Evolutionary conservation across 2,113 vertebrate genomes (phyloP).

Genomic region (Oxyura jamaicensis): DNA sequence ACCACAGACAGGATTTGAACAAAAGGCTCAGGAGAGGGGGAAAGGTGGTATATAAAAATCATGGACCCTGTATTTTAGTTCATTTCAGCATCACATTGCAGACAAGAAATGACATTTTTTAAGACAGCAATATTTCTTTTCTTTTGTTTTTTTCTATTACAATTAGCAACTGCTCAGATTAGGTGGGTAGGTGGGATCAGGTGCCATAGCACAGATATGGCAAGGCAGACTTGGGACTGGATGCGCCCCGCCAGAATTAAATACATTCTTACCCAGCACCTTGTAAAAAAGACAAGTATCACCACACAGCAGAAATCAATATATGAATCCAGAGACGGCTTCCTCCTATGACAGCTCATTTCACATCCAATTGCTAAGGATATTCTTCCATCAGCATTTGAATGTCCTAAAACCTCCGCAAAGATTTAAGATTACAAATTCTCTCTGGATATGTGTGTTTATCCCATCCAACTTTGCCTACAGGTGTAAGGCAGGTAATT

Average conservation of each 20-base stretch:
- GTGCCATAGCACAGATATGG: background rate
- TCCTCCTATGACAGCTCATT: background rate
- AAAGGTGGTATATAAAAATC: background rate
- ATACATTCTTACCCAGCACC: background rate
- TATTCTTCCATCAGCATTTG: background rate
- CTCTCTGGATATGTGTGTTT: background rate
- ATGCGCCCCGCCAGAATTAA: background rate
- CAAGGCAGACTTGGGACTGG: background rate
- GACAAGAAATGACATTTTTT: background rate
- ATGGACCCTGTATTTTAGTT: background rate
- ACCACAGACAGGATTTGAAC: background rate
- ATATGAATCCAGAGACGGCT: background rate
- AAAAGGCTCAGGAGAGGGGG: background rate
- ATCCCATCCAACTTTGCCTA: background rate
- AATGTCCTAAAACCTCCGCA: background rate
- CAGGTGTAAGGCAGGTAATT: fast-evolving
- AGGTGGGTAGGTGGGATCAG: background rate
- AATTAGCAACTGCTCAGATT: background rate
- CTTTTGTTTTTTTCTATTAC: background rate
- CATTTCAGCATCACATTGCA: background rate
- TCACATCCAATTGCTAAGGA: background rate
- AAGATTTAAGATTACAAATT: background rate
- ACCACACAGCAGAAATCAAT: background rate
- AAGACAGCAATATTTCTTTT: background rate
- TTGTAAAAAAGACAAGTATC: too few species aligned